phyloP scores from a whole-genome alignment of 2,888 invertebrate genomes.

The Tubulanus polymorphus region DNA sequence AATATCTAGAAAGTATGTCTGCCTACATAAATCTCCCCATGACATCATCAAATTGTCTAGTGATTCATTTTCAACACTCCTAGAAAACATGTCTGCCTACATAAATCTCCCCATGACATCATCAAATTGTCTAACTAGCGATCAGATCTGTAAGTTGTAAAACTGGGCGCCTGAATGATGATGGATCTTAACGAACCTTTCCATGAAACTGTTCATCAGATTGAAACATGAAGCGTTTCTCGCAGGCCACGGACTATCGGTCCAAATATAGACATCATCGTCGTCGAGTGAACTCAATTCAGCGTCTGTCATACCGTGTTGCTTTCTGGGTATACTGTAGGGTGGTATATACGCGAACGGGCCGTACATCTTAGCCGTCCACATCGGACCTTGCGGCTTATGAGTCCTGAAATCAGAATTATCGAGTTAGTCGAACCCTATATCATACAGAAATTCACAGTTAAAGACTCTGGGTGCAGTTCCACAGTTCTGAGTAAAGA shows the following conservation, averaged over 20 bases:
- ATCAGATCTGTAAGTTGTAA: too few relatives aligned
- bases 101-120: too few relatives aligned
- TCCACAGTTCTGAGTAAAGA: too few relatives aligned
- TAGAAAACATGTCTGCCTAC: too few relatives aligned
- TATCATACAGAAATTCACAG: not conserved
- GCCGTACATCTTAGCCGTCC: slow-evolving; percentile 48
- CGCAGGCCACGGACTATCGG: slow-evolving; percentile 51
- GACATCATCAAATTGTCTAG: too few relatives aligned
- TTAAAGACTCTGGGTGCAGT: not conserved
- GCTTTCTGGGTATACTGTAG: slow-evolving; percentile 34
- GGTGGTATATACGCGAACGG: slow-evolving; percentile 35
- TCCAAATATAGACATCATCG: slow-evolving; percentile 42
- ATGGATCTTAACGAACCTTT: slow-evolving; percentile 34
- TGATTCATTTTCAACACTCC: too few relatives aligned
- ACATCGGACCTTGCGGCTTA: slow-evolving; percentile 39
- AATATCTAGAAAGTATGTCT: too few relatives aligned
- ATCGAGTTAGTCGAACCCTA: not conserved
- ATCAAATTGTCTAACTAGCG: too few relatives aligned
- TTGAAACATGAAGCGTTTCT: slow-evolving; percentile 51
- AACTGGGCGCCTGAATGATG: too few relatives aligned
- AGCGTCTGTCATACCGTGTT: slow-evolving; percentile 28
- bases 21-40: too few relatives aligned
- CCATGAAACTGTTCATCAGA: slow-evolving; percentile 51
- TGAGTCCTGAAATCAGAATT: slow-evolving; percentile 12
- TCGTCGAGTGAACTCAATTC: slow-evolving; percentile 29